These are phyloP conservation scores for Martes martes DNA, from an alignment of 2,113 vertebrate genomes.

Conservation along the genomic window DNA sequence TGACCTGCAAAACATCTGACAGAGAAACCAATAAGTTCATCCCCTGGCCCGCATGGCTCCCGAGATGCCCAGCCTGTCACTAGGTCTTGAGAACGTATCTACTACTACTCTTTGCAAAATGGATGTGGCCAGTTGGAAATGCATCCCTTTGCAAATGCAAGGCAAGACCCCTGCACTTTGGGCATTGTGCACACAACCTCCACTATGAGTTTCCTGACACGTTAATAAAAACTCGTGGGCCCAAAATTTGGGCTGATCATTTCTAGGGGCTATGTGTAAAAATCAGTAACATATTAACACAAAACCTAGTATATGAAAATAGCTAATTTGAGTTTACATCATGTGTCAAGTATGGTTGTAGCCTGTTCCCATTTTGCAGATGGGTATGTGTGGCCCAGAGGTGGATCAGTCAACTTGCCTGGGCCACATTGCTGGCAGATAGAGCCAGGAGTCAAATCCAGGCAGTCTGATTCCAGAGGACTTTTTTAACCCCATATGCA, in stretches of 20 bases:
- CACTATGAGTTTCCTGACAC: neutral
- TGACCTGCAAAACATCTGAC: neutral
- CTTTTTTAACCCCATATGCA: fast-evolving
- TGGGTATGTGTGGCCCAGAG: neutral
- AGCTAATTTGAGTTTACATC: neutral
- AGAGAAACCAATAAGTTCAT: neutral
- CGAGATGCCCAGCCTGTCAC: neutral
- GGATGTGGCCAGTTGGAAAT: neutral
- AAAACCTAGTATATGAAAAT: neutral
- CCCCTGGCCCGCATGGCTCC: neutral
- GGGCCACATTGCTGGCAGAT: neutral
- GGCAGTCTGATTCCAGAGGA: neutral
- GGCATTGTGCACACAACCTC: neutral
- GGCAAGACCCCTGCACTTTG: neutral
- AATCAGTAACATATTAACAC: neutral
- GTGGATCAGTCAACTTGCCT: neutral
- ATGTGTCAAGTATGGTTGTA: neutral
- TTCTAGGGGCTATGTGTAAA: neutral
- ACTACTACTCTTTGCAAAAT: neutral
- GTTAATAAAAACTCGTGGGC: fast-evolving
- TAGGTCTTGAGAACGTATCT: neutral
- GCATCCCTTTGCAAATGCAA: neutral
- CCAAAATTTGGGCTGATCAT: neutral
- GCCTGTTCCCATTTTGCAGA: neutral
- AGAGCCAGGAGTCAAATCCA: neutral